Conservation (phyloP, 2,113 vertebrate genomes). For the Kobus ellipsiprymnus region DNA sequence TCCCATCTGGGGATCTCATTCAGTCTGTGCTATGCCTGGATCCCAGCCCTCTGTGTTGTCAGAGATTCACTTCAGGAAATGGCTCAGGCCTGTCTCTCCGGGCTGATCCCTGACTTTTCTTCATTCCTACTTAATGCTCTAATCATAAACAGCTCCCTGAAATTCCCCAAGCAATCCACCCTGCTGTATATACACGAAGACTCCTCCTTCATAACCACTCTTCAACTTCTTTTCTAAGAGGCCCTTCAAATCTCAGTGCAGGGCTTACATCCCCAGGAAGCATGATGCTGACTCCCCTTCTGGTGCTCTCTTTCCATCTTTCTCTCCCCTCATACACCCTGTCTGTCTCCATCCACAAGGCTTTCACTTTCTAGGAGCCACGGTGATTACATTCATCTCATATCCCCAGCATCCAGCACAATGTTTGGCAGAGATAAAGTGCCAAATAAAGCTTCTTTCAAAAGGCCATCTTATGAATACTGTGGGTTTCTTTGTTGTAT, state of each 20-base stretch:
- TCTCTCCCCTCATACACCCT: not conserved
- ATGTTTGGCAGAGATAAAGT: not conserved
- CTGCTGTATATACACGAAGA: fast-evolving
- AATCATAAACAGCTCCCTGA: not conserved
- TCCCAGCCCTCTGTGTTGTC: not conserved
- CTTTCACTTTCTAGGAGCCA: not conserved
- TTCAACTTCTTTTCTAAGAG: not conserved
- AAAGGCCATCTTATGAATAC: not conserved
- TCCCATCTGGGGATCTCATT: fast-evolving
- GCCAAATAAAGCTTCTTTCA: not conserved
- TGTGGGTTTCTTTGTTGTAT: not conserved
- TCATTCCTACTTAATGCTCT: not conserved
- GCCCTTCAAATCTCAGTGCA: not conserved
- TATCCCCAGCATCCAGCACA: not conserved
- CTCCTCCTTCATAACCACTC: not conserved
- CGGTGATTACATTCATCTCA: not conserved
- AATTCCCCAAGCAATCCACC: not conserved
- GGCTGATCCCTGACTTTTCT: not conserved
- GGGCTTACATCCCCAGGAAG: not conserved
- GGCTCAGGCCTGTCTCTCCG: not conserved
- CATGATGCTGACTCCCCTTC: fast-evolving
- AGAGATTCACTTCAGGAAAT: not conserved
- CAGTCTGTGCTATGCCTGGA: not conserved
- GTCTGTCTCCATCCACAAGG: not conserved
- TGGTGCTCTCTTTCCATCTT: fast-evolving